Conservation (phyloP, 1,140 invertebrate genomes). For the Cecropterus lyciades region DNA sequence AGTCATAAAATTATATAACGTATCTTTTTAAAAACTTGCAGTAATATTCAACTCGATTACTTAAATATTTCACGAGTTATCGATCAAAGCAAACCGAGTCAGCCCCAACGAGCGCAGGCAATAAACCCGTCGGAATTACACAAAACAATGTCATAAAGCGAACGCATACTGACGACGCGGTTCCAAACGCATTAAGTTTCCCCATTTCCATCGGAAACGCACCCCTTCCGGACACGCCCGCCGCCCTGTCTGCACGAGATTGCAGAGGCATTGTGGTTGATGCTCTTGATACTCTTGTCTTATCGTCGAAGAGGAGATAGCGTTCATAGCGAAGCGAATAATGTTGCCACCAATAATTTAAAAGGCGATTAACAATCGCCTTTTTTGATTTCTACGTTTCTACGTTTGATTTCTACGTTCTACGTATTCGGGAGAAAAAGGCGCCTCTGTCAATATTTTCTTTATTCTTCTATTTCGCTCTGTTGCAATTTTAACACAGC, state of each 20-base stretch:
- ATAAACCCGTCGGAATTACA: slow-evolving; percentile 18
- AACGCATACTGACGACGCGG: slow-evolving; percentile 3
- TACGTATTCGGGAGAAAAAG: no score
- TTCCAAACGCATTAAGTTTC: slow-evolving; percentile 12
- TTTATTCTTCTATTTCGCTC: no score
- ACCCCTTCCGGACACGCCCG: slow-evolving; percentile 19
- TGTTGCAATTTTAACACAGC: no score
- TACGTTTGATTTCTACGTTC: no score
- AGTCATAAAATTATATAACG: no score
- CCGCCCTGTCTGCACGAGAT: slow-evolving; percentile 26
- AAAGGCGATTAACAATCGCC: no score
- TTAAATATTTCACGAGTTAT: not conserved
- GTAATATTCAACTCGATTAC: no score
- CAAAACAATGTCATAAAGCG: not conserved
- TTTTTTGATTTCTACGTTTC: no score
- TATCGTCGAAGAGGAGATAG: not conserved
- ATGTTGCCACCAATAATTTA: no score
- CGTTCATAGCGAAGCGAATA: not conserved
- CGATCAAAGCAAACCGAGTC: not conserved
- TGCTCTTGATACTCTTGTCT: not conserved
- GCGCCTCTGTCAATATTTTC: no score
- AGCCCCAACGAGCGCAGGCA: not conserved
- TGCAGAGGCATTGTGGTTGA: not conserved
- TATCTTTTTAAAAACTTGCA: no score
- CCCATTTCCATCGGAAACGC: slow-evolving; percentile 36